These are phyloP conservation scores for Glaucopsyche alexis DNA, from an alignment of 2,888 invertebrate species.

Conservation along the genomic window DNA sequence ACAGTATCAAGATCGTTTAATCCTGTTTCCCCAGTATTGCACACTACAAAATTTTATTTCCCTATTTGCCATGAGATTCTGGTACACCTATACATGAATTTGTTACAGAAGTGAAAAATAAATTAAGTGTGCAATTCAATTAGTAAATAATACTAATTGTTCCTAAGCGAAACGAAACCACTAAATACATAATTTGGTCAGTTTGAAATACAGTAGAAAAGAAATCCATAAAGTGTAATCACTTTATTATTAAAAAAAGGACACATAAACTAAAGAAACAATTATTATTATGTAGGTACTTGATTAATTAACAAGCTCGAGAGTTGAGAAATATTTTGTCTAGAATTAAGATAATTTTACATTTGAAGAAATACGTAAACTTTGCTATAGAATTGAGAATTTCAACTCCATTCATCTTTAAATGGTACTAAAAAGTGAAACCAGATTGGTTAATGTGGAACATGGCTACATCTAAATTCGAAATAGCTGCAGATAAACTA, in stretches of 20 bases:
- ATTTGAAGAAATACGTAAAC: background rate
- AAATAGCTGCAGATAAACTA: slow-evolving; percentile 17
- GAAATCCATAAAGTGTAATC: background rate
- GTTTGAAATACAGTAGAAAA: background rate
- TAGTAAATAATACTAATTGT: background rate
- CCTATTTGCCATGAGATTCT: too few species aligned
- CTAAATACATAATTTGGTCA: background rate
- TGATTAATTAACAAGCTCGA: too few species aligned
- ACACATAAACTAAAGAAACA: too few species aligned
- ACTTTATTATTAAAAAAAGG: background rate
- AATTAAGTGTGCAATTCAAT: slow-evolving; percentile 8
- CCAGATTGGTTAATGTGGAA: slow-evolving; percentile 9
- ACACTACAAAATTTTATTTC: too few species aligned
- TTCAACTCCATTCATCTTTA: background rate
- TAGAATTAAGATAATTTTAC: background rate
- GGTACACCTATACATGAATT: too few species aligned
- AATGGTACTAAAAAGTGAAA: background rate
- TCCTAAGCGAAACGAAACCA: background rate
- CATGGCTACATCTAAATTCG: slow-evolving; percentile 2
- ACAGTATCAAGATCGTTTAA: too few species aligned
- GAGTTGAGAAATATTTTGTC: background rate
- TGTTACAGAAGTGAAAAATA: slow-evolving; percentile 10
- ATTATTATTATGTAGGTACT: too few species aligned
- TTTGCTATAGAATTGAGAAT: background rate
- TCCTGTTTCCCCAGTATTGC: too few species aligned